phyloP scores from a whole-genome alignment of 2,888 invertebrate species.

The Trichogramma dendrolimi region DNA sequence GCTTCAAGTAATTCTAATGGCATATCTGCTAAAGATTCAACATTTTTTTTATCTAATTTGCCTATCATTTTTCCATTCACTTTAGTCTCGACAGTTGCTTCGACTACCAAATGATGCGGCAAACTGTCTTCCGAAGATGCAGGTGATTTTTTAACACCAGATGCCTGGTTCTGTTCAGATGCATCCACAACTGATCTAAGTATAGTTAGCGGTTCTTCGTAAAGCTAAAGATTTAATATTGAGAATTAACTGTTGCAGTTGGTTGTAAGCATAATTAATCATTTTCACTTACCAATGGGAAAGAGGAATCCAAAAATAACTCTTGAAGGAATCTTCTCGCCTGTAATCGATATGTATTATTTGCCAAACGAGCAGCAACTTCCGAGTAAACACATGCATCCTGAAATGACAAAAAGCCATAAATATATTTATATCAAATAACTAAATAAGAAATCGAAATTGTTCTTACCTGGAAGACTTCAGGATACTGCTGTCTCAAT shows the following conservation, averaged over 20 bases:
- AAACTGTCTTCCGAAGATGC: slow-evolving; percentile 5
- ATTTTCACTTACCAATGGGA: slow-evolving; percentile 56
- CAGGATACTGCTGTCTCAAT: slow-evolving; percentile 69
- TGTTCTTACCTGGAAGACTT: slow-evolving; percentile 57
- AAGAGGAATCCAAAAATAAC: slow-evolving; percentile 80
- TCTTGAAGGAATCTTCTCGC: slow-evolving; percentile 89
- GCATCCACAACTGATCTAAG: slow-evolving; percentile 22
- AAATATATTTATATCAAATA: neutral
- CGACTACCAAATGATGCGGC: slow-evolving; percentile 2
- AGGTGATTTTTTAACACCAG: slow-evolving; percentile 16
- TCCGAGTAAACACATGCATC: slow-evolving; percentile 92
- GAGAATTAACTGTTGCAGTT: neutral
- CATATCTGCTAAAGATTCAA: too few relatives aligned
- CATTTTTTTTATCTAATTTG: neutral
- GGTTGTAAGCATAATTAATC: neutral
- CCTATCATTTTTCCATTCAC: neutral
- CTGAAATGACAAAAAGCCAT: slow-evolving; percentile 44
- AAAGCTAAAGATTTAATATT: slow-evolving; percentile 40
- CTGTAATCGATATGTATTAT: slow-evolving; percentile 75
- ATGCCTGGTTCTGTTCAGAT: slow-evolving; percentile 14
- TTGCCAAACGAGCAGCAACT: slow-evolving; percentile 73
- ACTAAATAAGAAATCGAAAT: neutral
- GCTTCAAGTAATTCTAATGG: too few relatives aligned
- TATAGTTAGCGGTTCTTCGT: slow-evolving; percentile 47
- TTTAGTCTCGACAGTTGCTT: neutral